Evolutionary conservation across 2,113 vertebrate species (phyloP), one percentile per base, ranked within the genome.

Genomic region (Varanus salvator): DNA sequence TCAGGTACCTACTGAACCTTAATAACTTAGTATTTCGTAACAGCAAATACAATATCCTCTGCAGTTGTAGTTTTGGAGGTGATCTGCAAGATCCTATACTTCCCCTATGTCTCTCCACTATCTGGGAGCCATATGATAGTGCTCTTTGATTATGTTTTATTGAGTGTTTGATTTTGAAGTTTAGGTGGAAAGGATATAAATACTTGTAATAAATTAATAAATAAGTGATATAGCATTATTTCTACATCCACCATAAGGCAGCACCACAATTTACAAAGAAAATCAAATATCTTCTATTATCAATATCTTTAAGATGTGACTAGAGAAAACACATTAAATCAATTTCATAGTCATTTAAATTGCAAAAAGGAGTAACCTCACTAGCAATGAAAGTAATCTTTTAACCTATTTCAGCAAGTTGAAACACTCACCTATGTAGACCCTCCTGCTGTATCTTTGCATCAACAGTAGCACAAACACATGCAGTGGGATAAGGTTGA

Each of bases 401-500:
- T 90, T 25, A 48, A 34, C 0, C 29, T 64, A 84, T 80, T 54
- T 75, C 6, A 69, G 50, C 81, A 66, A 89, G 83, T 29, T 44
- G 77, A 68, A 86, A 50, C 93, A 92, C 98, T 98, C 95, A 99
- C 99, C 99, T 14, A 99, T 99, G 94, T 99, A 99, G 92, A 99
- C 98, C 96, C 99, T 98, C 89, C 97, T 97, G 98, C 99, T 99
- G 96, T 98, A 99, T 90, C 99, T 98, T 95, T 99, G 99, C 99
- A 99, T 99, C 94, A 99, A 97, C 90, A 99, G 96, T 90, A 99
- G 97, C 89, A 98, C 99, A 96, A 99, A 99, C 84, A 99, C 99
- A 92, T 99, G 99, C 93, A 99, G 98, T 44, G 99, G 99, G 95
- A 99, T 99, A 95, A 99, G 98, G 96, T 99, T 99, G 98, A 99